Evolutionary conservation across 1,140 invertebrate genomes (phyloP).

Genomic region (Varroa destructor): DNA sequence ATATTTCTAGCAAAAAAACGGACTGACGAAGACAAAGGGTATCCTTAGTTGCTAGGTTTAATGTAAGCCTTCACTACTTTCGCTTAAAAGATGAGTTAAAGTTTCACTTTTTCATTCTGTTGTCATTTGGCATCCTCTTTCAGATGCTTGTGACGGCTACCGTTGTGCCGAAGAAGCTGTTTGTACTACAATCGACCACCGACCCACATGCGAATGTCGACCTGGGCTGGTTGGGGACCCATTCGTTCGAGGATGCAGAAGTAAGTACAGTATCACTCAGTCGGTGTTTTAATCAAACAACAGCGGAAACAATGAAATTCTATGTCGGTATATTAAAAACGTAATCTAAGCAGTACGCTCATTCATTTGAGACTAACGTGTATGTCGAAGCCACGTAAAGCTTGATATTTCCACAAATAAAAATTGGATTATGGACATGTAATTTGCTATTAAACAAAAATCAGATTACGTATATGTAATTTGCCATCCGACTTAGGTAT

Average conservation of each 20-base stretch:
- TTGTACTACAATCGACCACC: slow-evolving; percentile 37
- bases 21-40: no score
- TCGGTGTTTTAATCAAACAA: no score
- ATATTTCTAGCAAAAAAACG: no score
- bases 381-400: slow-evolving; percentile 48
- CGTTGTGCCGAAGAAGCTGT: slow-evolving; percentile 38
- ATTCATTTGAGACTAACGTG: slow-evolving; percentile 58
- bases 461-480: no score
- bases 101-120: no score
- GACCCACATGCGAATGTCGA: slow-evolving; percentile 38
- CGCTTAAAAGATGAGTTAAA: no score
- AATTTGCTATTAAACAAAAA: no score
- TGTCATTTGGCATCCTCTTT: not conserved
- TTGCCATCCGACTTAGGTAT: no score
- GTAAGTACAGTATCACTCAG: slow-evolving; percentile 29
- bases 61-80: no score
- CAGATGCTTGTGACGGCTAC: slow-evolving; percentile 37
- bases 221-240: slow-evolving; percentile 38
- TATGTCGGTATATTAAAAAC: slow-evolving; percentile 47
- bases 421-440: no score
- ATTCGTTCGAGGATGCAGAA: slow-evolving; percentile 33
- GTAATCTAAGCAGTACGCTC: slow-evolving; percentile 51
- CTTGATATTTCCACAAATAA: no score
- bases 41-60: no score
- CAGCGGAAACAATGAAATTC: slow-evolving; percentile 65